Evolutionary conservation across 1,140 invertebrate genomes (phyloP), one percentile per base, ranked within the genome.

Genomic region (Cydia amplana): DNA sequence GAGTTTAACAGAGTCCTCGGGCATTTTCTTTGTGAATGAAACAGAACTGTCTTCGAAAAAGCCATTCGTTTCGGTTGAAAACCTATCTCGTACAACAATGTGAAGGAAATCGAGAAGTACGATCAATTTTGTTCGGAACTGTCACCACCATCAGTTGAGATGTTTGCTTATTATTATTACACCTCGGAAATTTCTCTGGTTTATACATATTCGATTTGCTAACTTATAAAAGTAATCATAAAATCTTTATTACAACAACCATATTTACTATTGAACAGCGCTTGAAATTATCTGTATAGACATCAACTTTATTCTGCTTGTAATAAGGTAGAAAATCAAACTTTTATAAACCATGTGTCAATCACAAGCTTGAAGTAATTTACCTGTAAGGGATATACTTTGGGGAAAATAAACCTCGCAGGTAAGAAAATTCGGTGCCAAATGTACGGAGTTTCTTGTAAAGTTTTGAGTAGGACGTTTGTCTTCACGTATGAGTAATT

Each of bases 11-110:
- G 73, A 84, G 63, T 75, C 51, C 67, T 65, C 36, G 40, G 79
- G 73, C 78, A 74, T 80, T 84, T 87, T 87, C 81, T 85, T 87
- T 79, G 74, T 60, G 72, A 79, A 79, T 79, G 32, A 73, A 72
- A 74, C 77, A 79, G 80, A 81, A 82, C 79, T 73, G 76, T 78
- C 74, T 73, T 77, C 40, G 72, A 46, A 75, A 78, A 82, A 76
- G 74, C 77, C 73, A 82, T 80, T 80, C 79, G 77, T 82, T 79
- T 80, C 78, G 70, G 77, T 80, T 78, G 51, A 75, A 77, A 80
- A 80, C 78, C 77, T 77, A 80, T 72, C 75, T 77, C 75, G 73
- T 18, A n/a, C n/a, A 70, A 80, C 81, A 80, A 79, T 79, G 75
- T 76, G 74, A 72, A 75, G 74, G 74, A 78, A 79, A 82, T 82